Base-by-base conservation (phyloP, 2,888 invertebrate genomes). In the Xylocampa areola region DNA sequence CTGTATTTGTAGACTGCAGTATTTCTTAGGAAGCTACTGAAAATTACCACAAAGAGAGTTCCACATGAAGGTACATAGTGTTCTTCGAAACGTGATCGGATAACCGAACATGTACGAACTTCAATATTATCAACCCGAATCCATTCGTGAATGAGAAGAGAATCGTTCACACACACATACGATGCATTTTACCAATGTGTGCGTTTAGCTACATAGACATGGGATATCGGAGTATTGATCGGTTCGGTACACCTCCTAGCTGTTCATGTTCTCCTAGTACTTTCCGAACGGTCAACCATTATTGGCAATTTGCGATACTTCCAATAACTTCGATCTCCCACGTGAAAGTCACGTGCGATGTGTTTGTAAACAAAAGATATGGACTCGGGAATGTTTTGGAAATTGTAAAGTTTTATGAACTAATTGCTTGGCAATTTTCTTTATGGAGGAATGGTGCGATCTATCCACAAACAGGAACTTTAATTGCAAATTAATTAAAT, bases 171-270 rank as follows among this genome's bases (percentile, higher is more conserved):
- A 39, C 67, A 68, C 55, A 66, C 62, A n/a, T n/a, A 36, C 41
- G 11, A 17, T 50, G 57, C 55, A 62, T 7, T 45, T 8, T 36
- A 10, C 23, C 13, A 7, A 35, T 66, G 68, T 66, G 68, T 48
- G 65, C 36, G 30, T 6, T 4, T 60, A 60, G 35, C n/a, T 19
- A 33, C 61, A 23, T 50, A 62, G 57, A 39, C 43, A 57, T 50
- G 62, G 68, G 50, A 44, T 66, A 68, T 68, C 35, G 59, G 52
- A 61, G 54, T 68, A 66, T 66, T 47, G 66, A 66, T 66, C 66
- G 66, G 57, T 66, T 66, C 50, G 62, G 68, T 57, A 36, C 68
- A 68, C 62, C 40, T 48, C 68, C 68, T 51, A n/a, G 50, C 13
- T n/a, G 50, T 68, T 44, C 6, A 47, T 66, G 62, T 11, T 29